Evolutionary conservation across 2,888 invertebrate genomes (phyloP).

Genomic region (Hermaeophaga mercurialis): DNA sequence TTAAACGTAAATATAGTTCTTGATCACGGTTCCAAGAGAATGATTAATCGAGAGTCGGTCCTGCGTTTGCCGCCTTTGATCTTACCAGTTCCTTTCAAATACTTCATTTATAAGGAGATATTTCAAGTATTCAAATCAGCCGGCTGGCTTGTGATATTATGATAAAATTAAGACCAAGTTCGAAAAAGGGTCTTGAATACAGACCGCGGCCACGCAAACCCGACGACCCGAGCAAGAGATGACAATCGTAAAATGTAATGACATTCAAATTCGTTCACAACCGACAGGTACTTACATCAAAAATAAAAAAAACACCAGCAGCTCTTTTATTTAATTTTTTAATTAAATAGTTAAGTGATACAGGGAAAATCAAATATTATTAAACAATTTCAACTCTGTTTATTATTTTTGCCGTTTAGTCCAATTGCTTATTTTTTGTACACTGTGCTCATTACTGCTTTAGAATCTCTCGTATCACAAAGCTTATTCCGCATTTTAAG

Average conservation of each 20-base stretch:
- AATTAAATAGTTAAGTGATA: no score
- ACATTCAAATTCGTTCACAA: conserved; percentile 24
- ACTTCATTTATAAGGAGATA: conserved; percentile 41
- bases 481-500: no score
- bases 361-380: no score
- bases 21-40: no score
- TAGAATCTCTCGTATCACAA: no score
- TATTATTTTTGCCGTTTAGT: no score
- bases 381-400: no score
- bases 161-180: conserved; percentile 38
- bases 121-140: conserved; percentile 41
- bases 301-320: conserved; percentile 10
- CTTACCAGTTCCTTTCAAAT: conserved; percentile 43
- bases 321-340: no score
- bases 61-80: conserved; percentile 42
- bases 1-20: no score
- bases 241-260: conserved; percentile 28
- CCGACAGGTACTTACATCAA: conserved; percentile 1
- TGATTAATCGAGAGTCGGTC: conserved; percentile 25
- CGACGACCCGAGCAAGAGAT: conserved; percentile 18
- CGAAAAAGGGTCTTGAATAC: conserved; percentile 29
- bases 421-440: no score
- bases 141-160: conserved; percentile 35
- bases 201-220: conserved; percentile 12
- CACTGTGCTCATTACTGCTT: no score